A percentile compares a stretch with the other conserved stretches of the same genome.
These are phyloP conservation scores for Melopsittacus undulatus DNA, from an alignment of 2,797 vertebrate species.

Conservation along the genomic window DNA sequence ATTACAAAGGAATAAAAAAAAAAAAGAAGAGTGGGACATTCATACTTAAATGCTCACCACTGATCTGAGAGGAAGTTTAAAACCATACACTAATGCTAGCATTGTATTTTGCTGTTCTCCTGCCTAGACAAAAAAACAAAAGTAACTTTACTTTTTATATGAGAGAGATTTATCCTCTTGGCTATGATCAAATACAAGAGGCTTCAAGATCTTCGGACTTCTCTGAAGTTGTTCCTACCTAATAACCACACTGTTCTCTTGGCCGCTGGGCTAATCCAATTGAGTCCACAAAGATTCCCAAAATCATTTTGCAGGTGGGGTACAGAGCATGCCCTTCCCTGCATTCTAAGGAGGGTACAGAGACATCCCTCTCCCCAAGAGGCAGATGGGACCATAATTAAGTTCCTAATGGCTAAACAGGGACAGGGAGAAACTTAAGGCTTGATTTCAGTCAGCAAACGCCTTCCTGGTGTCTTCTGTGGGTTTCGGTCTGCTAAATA, in stretches of 20 bases:
- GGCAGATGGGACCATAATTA: background rate
- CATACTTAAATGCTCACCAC: constrained; percentile 18
- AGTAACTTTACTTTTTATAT: background rate
- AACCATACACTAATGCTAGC: constrained; percentile 28
- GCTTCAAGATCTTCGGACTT: background rate
- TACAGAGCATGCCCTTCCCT: background rate
- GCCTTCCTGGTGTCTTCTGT: background rate
- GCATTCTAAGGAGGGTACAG: rapidly evolving
- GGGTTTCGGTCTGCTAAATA: background rate
- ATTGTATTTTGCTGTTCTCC: background rate
- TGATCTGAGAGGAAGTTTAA: constrained; percentile 12
- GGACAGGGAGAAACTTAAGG: background rate
- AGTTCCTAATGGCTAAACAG: background rate
- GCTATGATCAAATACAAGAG: background rate
- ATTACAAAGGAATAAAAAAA: background rate
- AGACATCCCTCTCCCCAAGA: rapidly evolving
- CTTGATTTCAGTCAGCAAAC: background rate
- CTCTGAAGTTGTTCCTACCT: background rate
- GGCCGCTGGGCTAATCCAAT: background rate
- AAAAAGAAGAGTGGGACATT: background rate
- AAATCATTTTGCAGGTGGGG: background rate
- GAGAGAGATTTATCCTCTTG: background rate
- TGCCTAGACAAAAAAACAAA: background rate
- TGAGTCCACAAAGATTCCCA: background rate
- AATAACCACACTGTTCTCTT: background rate